Evolutionary conservation across 1,140 invertebrate species (phyloP).

Genomic region (Dinothrombium tinctorium): DNA sequence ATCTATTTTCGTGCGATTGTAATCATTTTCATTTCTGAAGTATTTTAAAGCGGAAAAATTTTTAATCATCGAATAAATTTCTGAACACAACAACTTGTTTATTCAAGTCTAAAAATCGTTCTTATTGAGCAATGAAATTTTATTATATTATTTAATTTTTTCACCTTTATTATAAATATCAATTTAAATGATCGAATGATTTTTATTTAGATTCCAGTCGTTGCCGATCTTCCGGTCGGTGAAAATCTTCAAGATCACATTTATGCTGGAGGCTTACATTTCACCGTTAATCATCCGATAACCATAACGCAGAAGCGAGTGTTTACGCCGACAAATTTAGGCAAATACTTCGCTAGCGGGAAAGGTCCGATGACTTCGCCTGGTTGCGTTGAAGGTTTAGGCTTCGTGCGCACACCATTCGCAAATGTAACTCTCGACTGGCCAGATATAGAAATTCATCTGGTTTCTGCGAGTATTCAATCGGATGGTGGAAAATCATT

Average conservation of each 20-base stretch:
- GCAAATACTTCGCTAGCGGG: slow-evolving; percentile 8
- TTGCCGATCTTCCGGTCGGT: slow-evolving; percentile 23
- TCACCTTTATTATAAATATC: no score
- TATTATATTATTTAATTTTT: no score
- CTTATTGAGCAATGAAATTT: no score
- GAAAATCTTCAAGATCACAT: slow-evolving; percentile 24
- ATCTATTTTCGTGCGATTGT: no score
- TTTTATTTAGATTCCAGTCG: slow-evolving; percentile 18
- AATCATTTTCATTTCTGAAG: no score
- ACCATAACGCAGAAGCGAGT: slow-evolving; percentile 13
- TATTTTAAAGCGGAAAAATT: no score
- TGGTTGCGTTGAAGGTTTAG: slow-evolving; percentile 69
- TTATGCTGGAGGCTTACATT: slow-evolving; percentile 10
- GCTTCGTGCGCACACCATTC: slow-evolving; percentile 62
- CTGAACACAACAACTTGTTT: no score
- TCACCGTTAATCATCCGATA: slow-evolving; percentile 13
- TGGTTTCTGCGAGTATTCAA: slow-evolving; percentile 64
- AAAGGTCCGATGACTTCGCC: slow-evolving; percentile 59
- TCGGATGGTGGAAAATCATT: slow-evolving; percentile 42
- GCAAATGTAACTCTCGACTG: slow-evolving; percentile 49
- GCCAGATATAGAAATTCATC: slow-evolving; percentile 76
- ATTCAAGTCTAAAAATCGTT: no score
- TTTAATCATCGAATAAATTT: no score
- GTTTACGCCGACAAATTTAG: slow-evolving; percentile 1
- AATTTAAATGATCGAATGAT: not conserved